Base-by-base conservation (phyloP, 2,113 vertebrate species). In the Gymnogyps californianus region DNA sequence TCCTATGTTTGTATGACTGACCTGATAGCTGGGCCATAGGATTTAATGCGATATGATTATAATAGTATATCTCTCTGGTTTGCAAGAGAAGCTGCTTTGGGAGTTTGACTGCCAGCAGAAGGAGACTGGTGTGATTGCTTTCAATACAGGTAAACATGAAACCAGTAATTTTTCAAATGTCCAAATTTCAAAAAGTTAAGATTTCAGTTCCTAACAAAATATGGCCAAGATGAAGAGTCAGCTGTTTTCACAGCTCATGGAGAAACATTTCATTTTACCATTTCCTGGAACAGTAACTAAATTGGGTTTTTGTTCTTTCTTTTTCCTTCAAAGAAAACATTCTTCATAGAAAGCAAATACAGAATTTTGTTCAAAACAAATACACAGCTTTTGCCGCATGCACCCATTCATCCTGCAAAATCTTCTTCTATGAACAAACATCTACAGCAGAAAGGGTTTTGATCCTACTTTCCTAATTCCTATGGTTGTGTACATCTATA, bases 401-500 rank as follows among this genome's bases (percentile, higher is more conserved):
- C 20, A 71, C 28, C 3, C 16, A 61, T 69, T 79, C 10, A 77
- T 58, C 44, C 24, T 71, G 15, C 7, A 82, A 93, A 84, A 77
- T 34, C 57, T 72, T 67, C 64, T 58, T 57, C 72, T 76, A 6
- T 10, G 10, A 83, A 19, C 10, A 77, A 74, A 44, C 7, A 20
- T 16, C 22, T 62, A 10, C 40, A 49, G 25, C 47, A 70, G 40
- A 86, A 94, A 77, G 6, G 6, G 7, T 5, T 88, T 95, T 93
- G 75, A 66, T 58, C 38, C 32, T 77, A 8, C 46, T 90, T 96
- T 32, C 54, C 31, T 34, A 17, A 66, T 83, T 83, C 46, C 10
- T 81, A n/a, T 0, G 0, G 42, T 55, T 80, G 31, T 0, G 0
- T 62, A 52, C 38, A 9, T 79, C 62, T 51, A 22, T 70, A 72